These are phyloP conservation scores for Cololabis saira DNA, from an alignment of 2,113 vertebrate species.

Conservation along the genomic window DNA sequence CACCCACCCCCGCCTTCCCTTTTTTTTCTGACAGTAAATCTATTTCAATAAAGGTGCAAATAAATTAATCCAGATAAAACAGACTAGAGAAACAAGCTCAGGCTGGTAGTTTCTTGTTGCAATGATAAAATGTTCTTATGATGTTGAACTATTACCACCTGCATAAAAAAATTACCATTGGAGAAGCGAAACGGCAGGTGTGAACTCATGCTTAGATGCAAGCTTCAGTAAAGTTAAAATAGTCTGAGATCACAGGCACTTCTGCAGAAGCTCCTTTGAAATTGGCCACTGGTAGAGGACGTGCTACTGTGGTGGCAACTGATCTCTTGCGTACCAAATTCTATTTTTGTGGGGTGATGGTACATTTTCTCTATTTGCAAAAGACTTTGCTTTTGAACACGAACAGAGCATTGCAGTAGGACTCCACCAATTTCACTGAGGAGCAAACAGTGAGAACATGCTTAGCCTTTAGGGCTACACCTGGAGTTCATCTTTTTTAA, in stretches of 20 bases:
- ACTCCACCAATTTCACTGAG: not conserved
- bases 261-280: slow-evolving; percentile 1
- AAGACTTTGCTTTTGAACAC: not conserved
- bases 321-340: not conserved
- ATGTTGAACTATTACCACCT: slow-evolving; percentile 5
- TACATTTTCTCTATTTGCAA: slow-evolving; percentile 1
- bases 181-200: slow-evolving; percentile 8
- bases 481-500: slow-evolving; percentile 1
- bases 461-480: slow-evolving; percentile 9
- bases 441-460: slow-evolving; percentile 24
- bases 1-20: no score
- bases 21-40: not conserved
- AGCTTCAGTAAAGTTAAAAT: slow-evolving; percentile 4
- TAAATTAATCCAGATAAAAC: not conserved
- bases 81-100: slow-evolving; percentile 2
- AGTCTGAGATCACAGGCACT: not conserved
- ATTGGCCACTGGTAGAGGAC: not conserved
- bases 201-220: not conserved
- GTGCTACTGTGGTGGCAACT: no score
- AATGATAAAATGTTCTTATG: not conserved
- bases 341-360: not conserved
- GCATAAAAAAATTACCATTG: not conserved
- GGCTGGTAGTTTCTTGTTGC: not conserved
- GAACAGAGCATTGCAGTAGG: not conserved
- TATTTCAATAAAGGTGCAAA: slow-evolving; percentile 2